Evolutionary conservation across 2,797 vertebrate species (phyloP).

Genomic region (Falco concolor): DNA sequence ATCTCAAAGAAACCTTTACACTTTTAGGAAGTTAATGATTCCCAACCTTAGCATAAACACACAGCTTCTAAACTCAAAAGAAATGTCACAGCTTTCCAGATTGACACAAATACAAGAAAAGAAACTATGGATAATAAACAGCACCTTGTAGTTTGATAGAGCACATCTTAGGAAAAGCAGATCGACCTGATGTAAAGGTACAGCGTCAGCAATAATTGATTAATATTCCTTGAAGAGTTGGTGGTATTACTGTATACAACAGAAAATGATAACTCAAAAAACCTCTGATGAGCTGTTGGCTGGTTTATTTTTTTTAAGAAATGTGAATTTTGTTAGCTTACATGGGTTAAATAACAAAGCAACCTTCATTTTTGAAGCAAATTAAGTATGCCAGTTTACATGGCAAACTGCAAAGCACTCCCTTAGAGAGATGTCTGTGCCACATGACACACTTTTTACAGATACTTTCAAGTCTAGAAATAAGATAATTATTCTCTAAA

Average conservation of each 20-base stretch:
- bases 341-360: background rate
- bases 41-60: background rate
- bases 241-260: background rate
- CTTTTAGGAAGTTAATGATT: background rate
- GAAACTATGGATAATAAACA: background rate
- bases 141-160: background rate
- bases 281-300: background rate
- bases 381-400: background rate
- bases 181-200: background rate
- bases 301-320: background rate
- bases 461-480: background rate
- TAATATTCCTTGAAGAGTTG: background rate
- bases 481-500: background rate
- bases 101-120: background rate
- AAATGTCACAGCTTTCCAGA: background rate
- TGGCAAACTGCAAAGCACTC: background rate
- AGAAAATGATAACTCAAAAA: background rate
- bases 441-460: background rate
- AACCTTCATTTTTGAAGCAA: background rate
- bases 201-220: background rate
- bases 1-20: background rate
- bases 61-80: background rate
- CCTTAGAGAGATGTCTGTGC: background rate
- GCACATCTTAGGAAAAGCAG: background rate
- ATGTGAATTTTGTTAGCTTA: background rate